Evolutionary conservation across 2,797 vertebrate species (phyloP).

Genomic region (Poeciliopsis infans): DNA sequence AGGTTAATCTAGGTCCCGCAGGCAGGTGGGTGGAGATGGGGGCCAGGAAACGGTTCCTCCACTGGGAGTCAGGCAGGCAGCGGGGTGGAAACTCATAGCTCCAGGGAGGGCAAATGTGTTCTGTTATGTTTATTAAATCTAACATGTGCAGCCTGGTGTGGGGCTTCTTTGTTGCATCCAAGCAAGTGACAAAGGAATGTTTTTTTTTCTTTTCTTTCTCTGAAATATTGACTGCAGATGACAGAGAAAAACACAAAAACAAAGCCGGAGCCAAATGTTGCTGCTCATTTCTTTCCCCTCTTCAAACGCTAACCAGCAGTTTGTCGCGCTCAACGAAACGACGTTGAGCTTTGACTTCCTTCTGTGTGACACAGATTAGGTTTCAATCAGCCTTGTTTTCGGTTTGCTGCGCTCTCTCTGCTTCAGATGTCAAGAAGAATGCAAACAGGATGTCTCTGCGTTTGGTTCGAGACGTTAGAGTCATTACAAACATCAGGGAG

Average conservation of each 20-base stretch:
- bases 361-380: not conserved
- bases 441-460: constrained; percentile 20
- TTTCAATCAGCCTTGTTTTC: constrained; percentile 6
- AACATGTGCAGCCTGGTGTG: constrained; percentile 40
- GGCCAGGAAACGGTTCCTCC: constrained; percentile 74
- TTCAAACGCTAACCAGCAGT: not conserved
- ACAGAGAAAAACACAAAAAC: not conserved
- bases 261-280: not conserved
- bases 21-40: constrained; percentile 54
- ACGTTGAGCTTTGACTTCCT: constrained; percentile 9
- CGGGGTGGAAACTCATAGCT: constrained; percentile 62
- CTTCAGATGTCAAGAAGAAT: constrained; percentile 19
- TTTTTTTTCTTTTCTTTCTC: constrained; percentile 2
- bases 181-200: constrained; percentile 25
- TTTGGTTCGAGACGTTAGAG: constrained; percentile 52
- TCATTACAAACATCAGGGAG: constrained; percentile 69
- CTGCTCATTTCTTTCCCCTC: constrained; percentile 5
- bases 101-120: constrained; percentile 61
- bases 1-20: constrained; percentile 55
- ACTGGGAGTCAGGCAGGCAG: constrained; percentile 60
- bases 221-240: constrained; percentile 13
- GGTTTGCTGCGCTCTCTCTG: not conserved
- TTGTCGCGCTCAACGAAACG: not conserved
- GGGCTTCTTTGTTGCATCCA: constrained; percentile 51
- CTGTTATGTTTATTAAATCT: constrained; percentile 70